These are phyloP conservation scores for Melanaphis sacchari DNA, from an alignment of 1,140 invertebrate species.

Conservation along the genomic window DNA sequence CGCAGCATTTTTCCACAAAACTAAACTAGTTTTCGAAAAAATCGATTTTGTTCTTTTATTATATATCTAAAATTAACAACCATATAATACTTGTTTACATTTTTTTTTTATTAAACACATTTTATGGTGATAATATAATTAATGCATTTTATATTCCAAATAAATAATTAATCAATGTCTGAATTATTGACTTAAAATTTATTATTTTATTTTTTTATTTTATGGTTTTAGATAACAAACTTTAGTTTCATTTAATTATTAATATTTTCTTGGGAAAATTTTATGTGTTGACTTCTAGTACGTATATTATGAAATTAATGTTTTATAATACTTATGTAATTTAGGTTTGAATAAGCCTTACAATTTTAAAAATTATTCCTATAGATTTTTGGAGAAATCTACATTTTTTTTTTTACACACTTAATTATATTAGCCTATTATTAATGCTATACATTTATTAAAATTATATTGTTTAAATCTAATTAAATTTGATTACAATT, in stretches of 20 bases:
- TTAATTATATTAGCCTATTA: neutral
- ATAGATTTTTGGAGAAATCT: neutral
- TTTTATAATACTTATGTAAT: neutral
- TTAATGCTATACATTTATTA: neutral
- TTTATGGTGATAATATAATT: neutral
- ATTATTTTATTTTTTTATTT: neutral
- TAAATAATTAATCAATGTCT: neutral
- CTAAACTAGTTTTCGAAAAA: no score
- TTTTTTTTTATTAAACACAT: neutral
- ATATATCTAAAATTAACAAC: no score
- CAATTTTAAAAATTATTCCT: neutral
- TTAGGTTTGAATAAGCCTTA: neutral
- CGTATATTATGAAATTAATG: neutral
- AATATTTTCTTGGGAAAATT: neutral
- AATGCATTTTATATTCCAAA: neutral
- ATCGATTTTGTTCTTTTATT: no score
- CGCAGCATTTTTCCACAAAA: no score
- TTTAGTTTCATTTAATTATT: neutral
- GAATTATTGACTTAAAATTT: neutral
- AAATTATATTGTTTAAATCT: neutral
- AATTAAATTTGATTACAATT: neutral
- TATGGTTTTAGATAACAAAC: neutral
- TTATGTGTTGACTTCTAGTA: neutral
- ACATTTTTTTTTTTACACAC: neutral
- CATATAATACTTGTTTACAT: neutral